Conservation (phyloP, 2,113 vertebrate genomes). For the Empidonax traillii region DNA sequence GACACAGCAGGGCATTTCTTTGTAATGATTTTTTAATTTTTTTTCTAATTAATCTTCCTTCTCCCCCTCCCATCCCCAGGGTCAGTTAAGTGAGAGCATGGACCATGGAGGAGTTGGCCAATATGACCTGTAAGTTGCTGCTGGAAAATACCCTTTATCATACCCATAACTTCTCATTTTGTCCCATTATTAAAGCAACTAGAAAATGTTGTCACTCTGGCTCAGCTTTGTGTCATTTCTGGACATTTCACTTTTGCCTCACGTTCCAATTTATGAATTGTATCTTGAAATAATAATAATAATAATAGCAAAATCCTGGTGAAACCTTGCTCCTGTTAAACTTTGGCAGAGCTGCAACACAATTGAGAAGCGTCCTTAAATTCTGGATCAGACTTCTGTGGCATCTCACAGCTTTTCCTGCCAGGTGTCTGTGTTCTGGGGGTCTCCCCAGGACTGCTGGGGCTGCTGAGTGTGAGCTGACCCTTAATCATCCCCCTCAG, state of each 20-base stretch:
- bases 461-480: neutral
- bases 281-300: slow-evolving; percentile 8
- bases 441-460: neutral
- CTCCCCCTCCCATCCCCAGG: slow-evolving; percentile 74
- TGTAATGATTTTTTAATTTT: neutral
- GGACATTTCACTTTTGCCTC: neutral
- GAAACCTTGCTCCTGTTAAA: slow-evolving; percentile 25
- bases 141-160: slow-evolving; percentile 34
- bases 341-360: neutral
- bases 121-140: slow-evolving; percentile 92
- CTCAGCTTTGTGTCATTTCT: neutral
- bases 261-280: neutral
- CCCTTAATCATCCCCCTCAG: neutral
- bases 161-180: neutral
- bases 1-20: neutral
- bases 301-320: slow-evolving; percentile 17
- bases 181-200: neutral
- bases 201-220: neutral
- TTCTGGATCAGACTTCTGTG: neutral
- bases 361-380: neutral
- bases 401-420: neutral
- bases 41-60: slow-evolving; percentile 19
- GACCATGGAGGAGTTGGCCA: slow-evolving; percentile 90
- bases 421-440: neutral
- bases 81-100: slow-evolving; percentile 91